Evolutionary conservation across 2,888 invertebrate species (phyloP), one percentile per base, ranked within the genome.

Genomic region (Gryllus longicercus): DNA sequence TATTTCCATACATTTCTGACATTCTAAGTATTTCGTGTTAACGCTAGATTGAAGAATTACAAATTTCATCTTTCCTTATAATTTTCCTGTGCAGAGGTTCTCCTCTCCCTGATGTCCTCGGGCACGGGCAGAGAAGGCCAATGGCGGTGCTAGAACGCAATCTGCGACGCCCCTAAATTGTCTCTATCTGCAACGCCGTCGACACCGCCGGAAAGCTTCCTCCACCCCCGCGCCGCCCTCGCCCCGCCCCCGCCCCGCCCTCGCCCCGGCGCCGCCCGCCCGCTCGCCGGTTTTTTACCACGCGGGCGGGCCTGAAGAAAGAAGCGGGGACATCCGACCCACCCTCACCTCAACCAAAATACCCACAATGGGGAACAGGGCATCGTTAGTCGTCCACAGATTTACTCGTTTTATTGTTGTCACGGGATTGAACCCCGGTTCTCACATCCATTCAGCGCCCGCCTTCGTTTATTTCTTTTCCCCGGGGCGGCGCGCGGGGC

Each of bases 281-380:
- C 63, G 63, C 63, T 8, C 63, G 63, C 12, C 38, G 38, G 38
- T 38, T 38, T 63, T 63, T 63, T 63, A n/a, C n/a, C 63, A 63
- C n/a, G 63, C 63, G 63, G 16, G 63, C 63, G 63, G 16, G 63
- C 16, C 63, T n/a, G 63, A 63, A 63, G 14, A 38, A 38, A 38
- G 38, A 38, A 63, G 63, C 63, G 63, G 63, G 63, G 63, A 63
- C 63, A 63, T 63, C n/a, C 63, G 63, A 63, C n/a, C 63, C 63
- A 63, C 63, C 63, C 63, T 63, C 63, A 63, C 63, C 63, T 63
- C 14, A 63, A 63, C 63, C n/a, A 63, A 63, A 63, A 63, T 63
- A 63, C 63, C 63, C 63, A 63, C 63, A 63, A n/a, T 63, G 63
- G 63, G 63, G 63, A 63, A 63, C 63, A 63, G 63, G 63, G 63